Evolutionary conservation across 2,888 invertebrate genomes (phyloP).

Genomic region (Lithophane leautieri): DNA sequence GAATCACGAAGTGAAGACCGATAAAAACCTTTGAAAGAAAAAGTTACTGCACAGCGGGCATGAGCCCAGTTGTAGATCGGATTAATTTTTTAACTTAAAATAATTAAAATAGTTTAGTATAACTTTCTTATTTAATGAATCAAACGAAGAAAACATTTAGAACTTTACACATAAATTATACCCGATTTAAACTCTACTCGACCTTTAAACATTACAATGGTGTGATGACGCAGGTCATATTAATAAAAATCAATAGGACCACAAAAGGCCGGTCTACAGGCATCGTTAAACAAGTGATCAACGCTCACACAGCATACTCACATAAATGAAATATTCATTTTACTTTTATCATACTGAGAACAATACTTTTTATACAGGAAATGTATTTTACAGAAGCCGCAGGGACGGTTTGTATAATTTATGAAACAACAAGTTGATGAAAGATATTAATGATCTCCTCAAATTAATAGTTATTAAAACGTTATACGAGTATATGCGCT

Average conservation of each 20-base stretch:
- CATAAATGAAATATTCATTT: conserved; percentile 2
- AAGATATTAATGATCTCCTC: neutral
- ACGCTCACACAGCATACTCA: conserved; percentile 24
- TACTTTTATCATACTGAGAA: conserved; percentile 12
- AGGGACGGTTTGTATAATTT: neutral
- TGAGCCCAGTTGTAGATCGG: too few relatives aligned
- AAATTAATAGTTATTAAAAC: conserved; percentile 28
- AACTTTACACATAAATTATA: neutral
- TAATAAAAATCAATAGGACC: conserved; percentile 49
- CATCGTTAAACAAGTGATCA: conserved; percentile 56
- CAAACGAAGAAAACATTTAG: neutral
- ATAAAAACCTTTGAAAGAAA: conserved; percentile 1
- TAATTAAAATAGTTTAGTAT: neutral
- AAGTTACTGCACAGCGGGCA: neutral
- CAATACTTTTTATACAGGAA: neutral
- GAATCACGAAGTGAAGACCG: conserved; percentile 1
- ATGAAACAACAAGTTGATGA: conserved; percentile 7
- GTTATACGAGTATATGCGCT: conserved; percentile 1
- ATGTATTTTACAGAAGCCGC: neutral
- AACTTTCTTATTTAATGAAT: neutral
- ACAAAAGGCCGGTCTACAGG: conserved; percentile 42
- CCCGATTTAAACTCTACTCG: too few relatives aligned
- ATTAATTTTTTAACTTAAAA: neutral
- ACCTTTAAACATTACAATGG: conserved; percentile 30
- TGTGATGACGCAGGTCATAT: conserved; percentile 43